A percentile compares a stretch with the other conserved stretches of the same genome.
These are phyloP conservation scores for Mercenaria mercenaria DNA, from an alignment of 1,140 invertebrate species.

Conservation along the genomic window DNA sequence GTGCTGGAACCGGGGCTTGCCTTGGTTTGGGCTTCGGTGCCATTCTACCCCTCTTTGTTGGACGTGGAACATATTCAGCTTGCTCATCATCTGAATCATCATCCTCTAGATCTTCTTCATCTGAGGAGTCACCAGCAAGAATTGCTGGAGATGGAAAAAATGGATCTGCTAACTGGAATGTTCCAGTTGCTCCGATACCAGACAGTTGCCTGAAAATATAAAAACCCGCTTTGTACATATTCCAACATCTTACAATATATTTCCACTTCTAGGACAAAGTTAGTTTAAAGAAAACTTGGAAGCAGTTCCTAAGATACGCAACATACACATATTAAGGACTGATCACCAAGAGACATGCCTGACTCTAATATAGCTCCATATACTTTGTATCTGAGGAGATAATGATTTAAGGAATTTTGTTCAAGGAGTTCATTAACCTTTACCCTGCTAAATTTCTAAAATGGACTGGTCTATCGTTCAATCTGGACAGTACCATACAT, in stretches of 20 bases:
- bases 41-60: conserved; percentile 62
- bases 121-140: conserved; percentile 73
- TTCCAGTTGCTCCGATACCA: conserved; percentile 78
- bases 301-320: too few relatives aligned
- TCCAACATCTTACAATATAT: not conserved
- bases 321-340: too few relatives aligned
- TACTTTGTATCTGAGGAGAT: too few relatives aligned
- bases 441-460: too few relatives aligned
- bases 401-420: too few relatives aligned
- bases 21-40: not conserved
- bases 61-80: conserved; percentile 64
- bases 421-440: too few relatives aligned
- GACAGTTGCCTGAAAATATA: conserved; percentile 73
- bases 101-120: conserved; percentile 66
- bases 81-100: conserved; percentile 60
- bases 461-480: too few relatives aligned
- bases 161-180: conserved; percentile 74
- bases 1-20: not conserved
- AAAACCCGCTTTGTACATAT: conserved; percentile 22
- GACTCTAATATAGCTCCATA: too few relatives aligned
- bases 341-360: too few relatives aligned
- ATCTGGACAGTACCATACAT: too few relatives aligned
- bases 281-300: too few relatives aligned
- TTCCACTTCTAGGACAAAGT: not conserved
- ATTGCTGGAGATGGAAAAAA: conserved; percentile 78